phyloP scores from a whole-genome alignment of 2,888 invertebrate genomes.

The Aspidiotus rigidus region DNA sequence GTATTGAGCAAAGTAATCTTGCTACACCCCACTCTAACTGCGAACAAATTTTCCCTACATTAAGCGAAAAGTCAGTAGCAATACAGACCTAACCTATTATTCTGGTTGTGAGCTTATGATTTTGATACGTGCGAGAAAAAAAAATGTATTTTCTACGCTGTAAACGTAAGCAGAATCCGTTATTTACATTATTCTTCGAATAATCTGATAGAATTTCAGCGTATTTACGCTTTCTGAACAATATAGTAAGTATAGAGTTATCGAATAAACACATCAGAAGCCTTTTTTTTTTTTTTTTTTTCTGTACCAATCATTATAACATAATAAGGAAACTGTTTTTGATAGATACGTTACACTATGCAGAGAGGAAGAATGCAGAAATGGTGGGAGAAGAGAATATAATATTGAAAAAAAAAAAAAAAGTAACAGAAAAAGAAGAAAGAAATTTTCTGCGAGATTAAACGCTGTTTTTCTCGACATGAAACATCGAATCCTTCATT shows the following conservation, averaged over 20 bases:
- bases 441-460: constrained; percentile 31
- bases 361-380: constrained; percentile 1
- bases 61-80: not conserved
- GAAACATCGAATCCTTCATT: constrained; percentile 27
- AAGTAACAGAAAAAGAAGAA: constrained; percentile 20
- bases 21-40: not conserved
- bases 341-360: constrained; percentile 23
- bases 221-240: not conserved
- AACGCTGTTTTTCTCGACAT: constrained; percentile 23
- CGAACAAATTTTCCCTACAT: not conserved
- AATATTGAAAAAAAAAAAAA: not conserved
- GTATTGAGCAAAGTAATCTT: too few species aligned
- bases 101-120: not conserved
- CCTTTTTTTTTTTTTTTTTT: constrained; percentile 29
- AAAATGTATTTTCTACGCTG: too few species aligned
- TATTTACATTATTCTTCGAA: not conserved
- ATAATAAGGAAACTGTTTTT: constrained; percentile 33
- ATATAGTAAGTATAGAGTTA: constrained; percentile 1
- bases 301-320: constrained; percentile 23
- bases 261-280: constrained; percentile 31
- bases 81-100: not conserved
- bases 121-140: too few species aligned
- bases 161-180: too few species aligned
- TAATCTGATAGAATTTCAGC: constrained; percentile 9
- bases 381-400: constrained; percentile 3